Evolutionary conservation across 2,797 vertebrate species (phyloP).

Genomic region (Molossus alvarezi): DNA sequence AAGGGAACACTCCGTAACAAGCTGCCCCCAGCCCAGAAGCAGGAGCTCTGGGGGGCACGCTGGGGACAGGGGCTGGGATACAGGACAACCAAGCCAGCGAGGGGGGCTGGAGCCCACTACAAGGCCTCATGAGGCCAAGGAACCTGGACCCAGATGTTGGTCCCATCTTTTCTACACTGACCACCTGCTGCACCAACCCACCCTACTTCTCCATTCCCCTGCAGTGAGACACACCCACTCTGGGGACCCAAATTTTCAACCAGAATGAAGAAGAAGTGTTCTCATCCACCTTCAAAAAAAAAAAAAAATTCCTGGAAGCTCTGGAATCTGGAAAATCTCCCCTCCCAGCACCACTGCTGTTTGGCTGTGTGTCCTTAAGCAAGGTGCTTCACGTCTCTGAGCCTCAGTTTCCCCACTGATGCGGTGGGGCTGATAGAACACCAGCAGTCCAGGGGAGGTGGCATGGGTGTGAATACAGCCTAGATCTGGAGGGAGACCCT

Average conservation of each 20-base stretch:
- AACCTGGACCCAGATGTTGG: background rate
- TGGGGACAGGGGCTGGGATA: background rate
- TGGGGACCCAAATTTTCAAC: background rate
- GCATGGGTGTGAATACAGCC: background rate
- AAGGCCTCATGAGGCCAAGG: rapidly evolving
- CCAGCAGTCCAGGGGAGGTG: background rate
- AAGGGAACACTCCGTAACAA: background rate
- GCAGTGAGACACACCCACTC: background rate
- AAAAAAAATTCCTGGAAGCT: background rate
- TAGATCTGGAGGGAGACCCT: background rate
- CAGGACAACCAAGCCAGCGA: background rate
- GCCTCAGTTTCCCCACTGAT: background rate
- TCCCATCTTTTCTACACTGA: background rate
- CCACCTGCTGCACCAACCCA: background rate
- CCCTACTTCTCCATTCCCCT: background rate
- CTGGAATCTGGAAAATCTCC: background rate
- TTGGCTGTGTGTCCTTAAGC: background rate
- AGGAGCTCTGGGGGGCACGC: rapidly evolving
- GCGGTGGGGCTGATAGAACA: background rate
- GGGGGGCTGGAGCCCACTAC: background rate
- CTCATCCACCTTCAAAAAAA: background rate
- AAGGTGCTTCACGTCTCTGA: background rate
- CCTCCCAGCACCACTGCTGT: background rate
- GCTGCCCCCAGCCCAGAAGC: background rate
- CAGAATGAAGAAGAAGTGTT: background rate